phyloP scores from a whole-genome alignment of 2,113 vertebrate species.

The Microcebus griseorufus region DNA sequence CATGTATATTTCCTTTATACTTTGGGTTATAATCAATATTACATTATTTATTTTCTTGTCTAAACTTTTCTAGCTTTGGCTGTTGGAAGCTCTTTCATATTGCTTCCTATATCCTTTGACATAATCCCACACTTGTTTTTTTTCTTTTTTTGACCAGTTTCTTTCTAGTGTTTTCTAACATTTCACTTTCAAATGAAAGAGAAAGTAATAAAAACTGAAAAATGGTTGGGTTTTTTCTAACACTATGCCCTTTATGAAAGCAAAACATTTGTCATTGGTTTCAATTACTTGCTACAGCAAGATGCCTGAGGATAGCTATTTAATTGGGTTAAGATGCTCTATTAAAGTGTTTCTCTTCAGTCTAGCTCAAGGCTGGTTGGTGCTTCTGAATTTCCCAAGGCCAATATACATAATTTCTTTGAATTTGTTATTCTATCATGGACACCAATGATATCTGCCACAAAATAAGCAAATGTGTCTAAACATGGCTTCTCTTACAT shows the following conservation, averaged over 20 bases:
- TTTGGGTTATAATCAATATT: background rate
- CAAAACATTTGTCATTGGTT: constrained; percentile 70
- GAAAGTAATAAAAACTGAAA: constrained; percentile 56
- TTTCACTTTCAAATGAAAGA: constrained; percentile 31
- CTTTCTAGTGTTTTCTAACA: constrained; percentile 28
- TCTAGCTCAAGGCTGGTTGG: constrained; percentile 49
- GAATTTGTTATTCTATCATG: constrained; percentile 14
- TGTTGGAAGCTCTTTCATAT: background rate
- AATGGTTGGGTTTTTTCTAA: constrained; percentile 62
- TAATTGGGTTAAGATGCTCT: constrained; percentile 75
- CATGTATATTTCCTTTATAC: background rate
- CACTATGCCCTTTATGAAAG: constrained; percentile 64
- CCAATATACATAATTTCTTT: constrained; percentile 60
- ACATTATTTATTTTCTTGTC: background rate
- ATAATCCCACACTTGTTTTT: background rate
- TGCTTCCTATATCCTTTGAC: background rate
- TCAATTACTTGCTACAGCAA: constrained; percentile 72
- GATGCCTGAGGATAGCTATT: constrained; percentile 61
- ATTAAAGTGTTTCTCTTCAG: constrained; percentile 61
- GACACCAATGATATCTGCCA: background rate
- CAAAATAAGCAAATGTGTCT: background rate
- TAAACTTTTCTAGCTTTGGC: background rate
- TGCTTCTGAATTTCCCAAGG: constrained; percentile 55
- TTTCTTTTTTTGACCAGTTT: background rate
- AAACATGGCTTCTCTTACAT: background rate